Conservation (phyloP, 2,888 invertebrate genomes). For the Deroplatys truncata region DNA sequence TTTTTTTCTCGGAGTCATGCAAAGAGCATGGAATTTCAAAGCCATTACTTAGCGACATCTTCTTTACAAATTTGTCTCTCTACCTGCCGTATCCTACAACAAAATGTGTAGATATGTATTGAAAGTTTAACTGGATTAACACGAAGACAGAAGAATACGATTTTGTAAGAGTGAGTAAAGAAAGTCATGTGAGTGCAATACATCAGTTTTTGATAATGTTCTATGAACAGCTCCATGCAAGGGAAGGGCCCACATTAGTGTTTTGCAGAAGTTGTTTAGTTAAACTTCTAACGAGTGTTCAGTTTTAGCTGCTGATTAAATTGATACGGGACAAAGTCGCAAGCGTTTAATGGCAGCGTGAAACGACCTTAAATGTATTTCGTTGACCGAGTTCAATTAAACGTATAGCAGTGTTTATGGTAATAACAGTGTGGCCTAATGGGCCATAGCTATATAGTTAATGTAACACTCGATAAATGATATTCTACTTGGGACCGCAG, state of each 20-base stretch:
- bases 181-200: too few species aligned
- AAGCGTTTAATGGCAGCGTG: neutral
- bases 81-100: too few species aligned
- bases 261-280: neutral
- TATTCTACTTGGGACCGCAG: neutral
- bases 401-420: neutral
- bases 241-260: neutral
- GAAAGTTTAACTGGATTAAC: too few species aligned
- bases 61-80: too few species aligned
- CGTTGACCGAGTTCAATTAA: neutral
- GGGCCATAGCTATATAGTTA: neutral
- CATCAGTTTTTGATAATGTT: too few species aligned
- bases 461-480: neutral
- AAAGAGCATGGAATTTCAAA: too few species aligned
- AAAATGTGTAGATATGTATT: too few species aligned
- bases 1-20: too few species aligned
- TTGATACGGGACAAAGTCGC: neutral
- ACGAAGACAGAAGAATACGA: too few species aligned
- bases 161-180: too few species aligned
- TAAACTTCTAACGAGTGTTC: neutral
- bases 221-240: neutral
- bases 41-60: too few species aligned
- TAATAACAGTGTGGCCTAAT: neutral
- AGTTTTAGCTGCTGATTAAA: neutral
- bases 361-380: neutral